Evolutionary conservation across 1,140 invertebrate genomes (phyloP), one percentile per base, ranked within the genome.

Genomic region (Homalodisca vitripennis): DNA sequence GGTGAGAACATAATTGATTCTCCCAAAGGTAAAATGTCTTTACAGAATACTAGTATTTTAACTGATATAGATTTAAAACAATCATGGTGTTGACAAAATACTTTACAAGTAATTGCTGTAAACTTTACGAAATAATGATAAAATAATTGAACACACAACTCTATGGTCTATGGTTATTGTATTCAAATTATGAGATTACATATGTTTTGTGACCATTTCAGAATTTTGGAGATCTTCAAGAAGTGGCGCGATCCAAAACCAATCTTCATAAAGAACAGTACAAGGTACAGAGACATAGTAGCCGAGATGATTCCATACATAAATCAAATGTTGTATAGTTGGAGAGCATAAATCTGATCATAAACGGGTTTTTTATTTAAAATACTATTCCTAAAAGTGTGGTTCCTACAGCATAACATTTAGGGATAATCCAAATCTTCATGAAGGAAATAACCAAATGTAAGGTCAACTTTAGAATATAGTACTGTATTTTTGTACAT

Each of bases 291-390:
- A 63, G 60, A 32, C 17, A 63, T 63, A 17, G 60, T 63, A 1
- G 31, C 29, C n/a, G 60, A 63, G 24, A 63, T 63, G 60, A 63
- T 63, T 32, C 60, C 60, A 20, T 29, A 63, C 29, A 32, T 63
- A 31, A 63, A 63, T 29, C n/a, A 29, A 2, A 31, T 63, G 60
- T 32, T 32, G 17, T 32, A 63, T 32, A 63, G 27, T n/a, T 51
- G 48, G 48, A 51, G n/a, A 51, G 3, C 22, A 51, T 3, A 51
- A 41, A 41, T 10, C 17, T 17, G 6, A 6, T 41, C 34, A 6
- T 41, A 41, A 41, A 41, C 34, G n/a, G n/a, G n/a, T n/a, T n/a
- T n/a, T n/a, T n/a, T n/a, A n/a, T n/a, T n/a, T n/a, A n/a, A n/a
- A n/a, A n/a, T n/a, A n/a, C n/a, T n/a, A n/a, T n/a, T n/a, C n/a